These are phyloP conservation scores for Catostomus latipinnis DNA, from an alignment of 2,797 vertebrate genomes.

Conservation along the genomic window DNA sequence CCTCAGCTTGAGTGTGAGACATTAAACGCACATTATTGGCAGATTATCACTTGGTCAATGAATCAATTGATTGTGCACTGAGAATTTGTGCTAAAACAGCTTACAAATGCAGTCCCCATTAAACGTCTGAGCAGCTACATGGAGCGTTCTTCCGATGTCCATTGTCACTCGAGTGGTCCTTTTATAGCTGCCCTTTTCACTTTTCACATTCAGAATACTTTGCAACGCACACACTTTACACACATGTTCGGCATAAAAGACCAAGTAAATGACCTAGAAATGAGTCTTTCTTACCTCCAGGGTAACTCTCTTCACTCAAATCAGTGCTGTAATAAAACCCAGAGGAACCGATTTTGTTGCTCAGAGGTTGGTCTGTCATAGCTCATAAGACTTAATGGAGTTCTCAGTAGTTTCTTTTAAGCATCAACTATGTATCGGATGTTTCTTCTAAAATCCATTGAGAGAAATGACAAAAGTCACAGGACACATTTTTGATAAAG, in stretches of 20 bases:
- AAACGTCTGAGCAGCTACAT: neutral
- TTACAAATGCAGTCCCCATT: conserved; percentile 14
- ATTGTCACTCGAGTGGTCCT: neutral
- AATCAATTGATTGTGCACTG: conserved; percentile 9
- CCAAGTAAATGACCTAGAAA: conserved; percentile 44
- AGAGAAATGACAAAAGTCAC: neutral
- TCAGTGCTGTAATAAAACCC: conserved; percentile 8
- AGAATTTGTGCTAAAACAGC: conserved; percentile 13
- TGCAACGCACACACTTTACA: neutral
- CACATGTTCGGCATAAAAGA: conserved; percentile 11
- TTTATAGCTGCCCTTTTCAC: conserved; percentile 37
- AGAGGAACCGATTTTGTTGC: conserved; percentile 18
- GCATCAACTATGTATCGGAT: neutral
- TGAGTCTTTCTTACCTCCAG: conserved; percentile 28
- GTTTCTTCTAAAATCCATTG: neutral
- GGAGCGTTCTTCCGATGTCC: neutral
- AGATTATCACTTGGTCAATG: conserved; percentile 30
- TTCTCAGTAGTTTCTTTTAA: neutral
- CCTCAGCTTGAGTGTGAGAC: conserved; percentile 9
- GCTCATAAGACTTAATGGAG: conserved; percentile 16
- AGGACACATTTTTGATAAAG: neutral
- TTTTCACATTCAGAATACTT: conserved; percentile 38
- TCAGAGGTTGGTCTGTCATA: conserved; percentile 23
- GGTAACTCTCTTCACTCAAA: conserved; percentile 22
- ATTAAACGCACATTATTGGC: conserved; percentile 13